phyloP scores from a whole-genome alignment of 2,113 vertebrate species.

The Oncorhynchus clarkii region DNA sequence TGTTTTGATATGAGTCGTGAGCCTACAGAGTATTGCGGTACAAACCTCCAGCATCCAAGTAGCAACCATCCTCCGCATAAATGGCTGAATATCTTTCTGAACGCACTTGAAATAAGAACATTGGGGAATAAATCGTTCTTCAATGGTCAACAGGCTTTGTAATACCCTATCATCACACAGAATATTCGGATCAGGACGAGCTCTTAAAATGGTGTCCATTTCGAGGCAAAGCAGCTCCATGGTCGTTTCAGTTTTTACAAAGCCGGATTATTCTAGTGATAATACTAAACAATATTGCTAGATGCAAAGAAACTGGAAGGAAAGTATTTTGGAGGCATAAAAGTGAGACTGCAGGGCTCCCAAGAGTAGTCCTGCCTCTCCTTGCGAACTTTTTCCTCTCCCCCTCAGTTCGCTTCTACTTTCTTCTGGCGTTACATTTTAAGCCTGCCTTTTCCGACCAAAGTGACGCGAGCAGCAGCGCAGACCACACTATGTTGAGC shows the following conservation, averaged over 20 bases:
- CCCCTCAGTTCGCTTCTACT: slow-evolving; percentile 63
- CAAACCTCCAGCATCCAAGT: slow-evolving; percentile 98
- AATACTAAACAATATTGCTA: slow-evolving; percentile 34
- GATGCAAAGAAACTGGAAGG: slow-evolving; percentile 49
- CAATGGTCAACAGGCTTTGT: slow-evolving; percentile 87
- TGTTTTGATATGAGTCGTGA: neutral
- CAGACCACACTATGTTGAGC: slow-evolving; percentile 77
- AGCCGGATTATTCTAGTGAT: slow-evolving; percentile 27
- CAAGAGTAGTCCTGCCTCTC: slow-evolving; percentile 73
- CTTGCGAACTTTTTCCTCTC: slow-evolving; percentile 74
- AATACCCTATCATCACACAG: slow-evolving; percentile 87
- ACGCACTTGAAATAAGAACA: slow-evolving; percentile 91
- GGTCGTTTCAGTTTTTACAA: slow-evolving; percentile 32
- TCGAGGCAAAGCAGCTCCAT: slow-evolving; percentile 96
- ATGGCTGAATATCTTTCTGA: slow-evolving; percentile 92
- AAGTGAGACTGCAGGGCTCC: slow-evolving; percentile 70
- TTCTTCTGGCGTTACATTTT: slow-evolving; percentile 42
- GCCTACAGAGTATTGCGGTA: slow-evolving; percentile 41
- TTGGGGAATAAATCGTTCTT: slow-evolving; percentile 90
- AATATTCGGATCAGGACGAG: slow-evolving; percentile 85
- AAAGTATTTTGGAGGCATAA: slow-evolving; percentile 67
- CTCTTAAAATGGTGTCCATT: slow-evolving; percentile 84
- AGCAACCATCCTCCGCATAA: slow-evolving; percentile 93
- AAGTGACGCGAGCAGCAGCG: slow-evolving; percentile 77
- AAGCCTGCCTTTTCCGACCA: too few species aligned